A percentile compares a stretch with the other conserved stretches of the same genome.
Conservation (phyloP, 2,888 invertebrate genomes). For the Phyllotreta cruciferae region DNA sequence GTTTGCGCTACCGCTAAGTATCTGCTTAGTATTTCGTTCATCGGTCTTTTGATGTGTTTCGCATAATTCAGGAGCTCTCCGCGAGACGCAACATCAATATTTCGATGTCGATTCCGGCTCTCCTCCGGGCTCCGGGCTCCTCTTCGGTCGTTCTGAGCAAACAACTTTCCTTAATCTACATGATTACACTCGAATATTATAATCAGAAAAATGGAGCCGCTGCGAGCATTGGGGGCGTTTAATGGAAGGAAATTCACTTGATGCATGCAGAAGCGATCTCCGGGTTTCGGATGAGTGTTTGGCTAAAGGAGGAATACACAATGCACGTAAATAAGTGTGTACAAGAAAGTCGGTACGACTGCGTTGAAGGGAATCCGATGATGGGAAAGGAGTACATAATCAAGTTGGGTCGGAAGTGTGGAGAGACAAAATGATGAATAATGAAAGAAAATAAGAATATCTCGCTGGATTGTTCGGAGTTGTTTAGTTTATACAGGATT, state of each 20-base stretch:
- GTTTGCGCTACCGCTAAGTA: conserved; percentile 6
- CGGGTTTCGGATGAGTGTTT: conserved; percentile 14
- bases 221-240: conserved; percentile 22
- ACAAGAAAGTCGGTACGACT: background rate
- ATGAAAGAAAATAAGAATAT: too few relatives aligned
- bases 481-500: too few relatives aligned
- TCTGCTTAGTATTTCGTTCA: conserved; percentile 28
- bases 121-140: conserved; percentile 10
- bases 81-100: conserved; percentile 28
- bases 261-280: conserved; percentile 22
- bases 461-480: too few relatives aligned
- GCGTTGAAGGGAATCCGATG: background rate
- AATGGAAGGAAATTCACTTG: conserved; percentile 27
- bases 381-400: background rate
- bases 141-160: conserved; percentile 25
- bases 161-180: conserved; percentile 29
- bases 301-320: too few relatives aligned
- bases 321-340: conserved; percentile 1
- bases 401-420: too few relatives aligned
- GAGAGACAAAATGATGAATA: too few relatives aligned
- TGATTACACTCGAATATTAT: conserved; percentile 31
- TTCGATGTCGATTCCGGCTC: conserved; percentile 15
- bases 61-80: conserved; percentile 20
- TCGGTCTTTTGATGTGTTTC: conserved; percentile 24
- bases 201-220: conserved; percentile 29